Percentiles rank a stretch among this genome's conserved stretches.
These are phyloP conservation scores for Gadus macrocephalus DNA, from an alignment of 2,113 vertebrate genomes.

Conservation along the genomic window DNA sequence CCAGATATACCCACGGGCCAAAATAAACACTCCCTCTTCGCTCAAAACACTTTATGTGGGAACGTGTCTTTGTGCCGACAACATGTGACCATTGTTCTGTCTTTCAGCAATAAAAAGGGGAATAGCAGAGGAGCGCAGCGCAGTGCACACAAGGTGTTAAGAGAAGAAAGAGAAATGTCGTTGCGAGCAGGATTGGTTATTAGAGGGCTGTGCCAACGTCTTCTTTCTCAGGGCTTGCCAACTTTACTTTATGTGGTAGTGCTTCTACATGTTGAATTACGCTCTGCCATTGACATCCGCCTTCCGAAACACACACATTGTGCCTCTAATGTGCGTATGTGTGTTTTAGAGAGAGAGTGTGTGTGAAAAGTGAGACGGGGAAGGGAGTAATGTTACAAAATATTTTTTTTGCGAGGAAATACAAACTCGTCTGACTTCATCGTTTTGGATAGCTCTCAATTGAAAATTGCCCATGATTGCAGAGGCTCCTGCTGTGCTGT, in stretches of 20 bases:
- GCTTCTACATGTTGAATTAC: constrained; percentile 70
- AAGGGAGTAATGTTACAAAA: not conserved
- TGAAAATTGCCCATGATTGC: constrained; percentile 27
- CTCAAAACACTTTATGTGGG: not conserved
- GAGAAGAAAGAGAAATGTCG: not conserved
- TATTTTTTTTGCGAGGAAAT: not conserved
- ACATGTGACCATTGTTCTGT: not conserved
- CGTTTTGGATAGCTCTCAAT: constrained; percentile 19
- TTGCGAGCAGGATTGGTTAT: no score
- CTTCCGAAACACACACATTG: constrained; percentile 48
- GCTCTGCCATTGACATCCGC: constrained; percentile 61
- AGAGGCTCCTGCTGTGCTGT: constrained; percentile 19
- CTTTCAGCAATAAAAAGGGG: not conserved
- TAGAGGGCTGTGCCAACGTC: constrained; percentile 60
- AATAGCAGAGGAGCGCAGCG: not conserved
- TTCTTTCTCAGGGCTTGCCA: constrained; percentile 60
- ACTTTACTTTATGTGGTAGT: constrained; percentile 67
- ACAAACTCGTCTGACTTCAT: not conserved
- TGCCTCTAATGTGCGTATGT: not conserved
- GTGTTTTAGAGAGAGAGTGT: constrained; percentile 35
- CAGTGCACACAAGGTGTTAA: not conserved
- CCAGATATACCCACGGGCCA: not conserved
- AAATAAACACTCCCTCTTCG: not conserved
- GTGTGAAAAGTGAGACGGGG: constrained; percentile 17
- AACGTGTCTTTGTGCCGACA: not conserved